Conservation (phyloP, 2,888 invertebrate genomes). For the Nomada ruficornis region DNA sequence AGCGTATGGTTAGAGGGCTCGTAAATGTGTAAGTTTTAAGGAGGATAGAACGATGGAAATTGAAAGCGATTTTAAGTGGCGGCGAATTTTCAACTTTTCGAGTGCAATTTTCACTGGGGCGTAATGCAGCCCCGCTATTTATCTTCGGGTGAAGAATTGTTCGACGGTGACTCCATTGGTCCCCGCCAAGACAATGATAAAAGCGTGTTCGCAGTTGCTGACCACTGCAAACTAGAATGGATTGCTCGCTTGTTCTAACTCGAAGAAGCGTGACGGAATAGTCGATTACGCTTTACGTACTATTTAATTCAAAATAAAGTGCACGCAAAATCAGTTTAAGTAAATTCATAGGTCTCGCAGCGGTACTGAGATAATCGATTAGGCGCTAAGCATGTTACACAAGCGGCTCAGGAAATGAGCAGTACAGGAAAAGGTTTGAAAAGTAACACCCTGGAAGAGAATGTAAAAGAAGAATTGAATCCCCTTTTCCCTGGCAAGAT, state of each 20-base stretch:
- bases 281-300: background rate
- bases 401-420: slow-evolving; percentile 29
- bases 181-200: slow-evolving; percentile 5
- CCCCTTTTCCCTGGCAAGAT: slow-evolving; percentile 48
- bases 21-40: background rate
- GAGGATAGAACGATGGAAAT: too few species aligned
- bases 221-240: slow-evolving; percentile 9
- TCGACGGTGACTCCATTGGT: background rate
- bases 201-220: background rate
- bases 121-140: slow-evolving; percentile 17
- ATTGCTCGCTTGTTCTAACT: background rate
- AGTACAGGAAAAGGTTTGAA: slow-evolving; percentile 12
- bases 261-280: background rate
- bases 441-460: slow-evolving; percentile 38
- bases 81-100: slow-evolving; percentile 22
- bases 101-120: slow-evolving; percentile 11
- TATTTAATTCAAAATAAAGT: background rate
- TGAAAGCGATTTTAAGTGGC: background rate
- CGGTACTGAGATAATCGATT: slow-evolving; percentile 3
- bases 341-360: slow-evolving; percentile 6
- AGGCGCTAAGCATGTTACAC: slow-evolving; percentile 12
- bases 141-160: slow-evolving; percentile 5
- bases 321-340: background rate
- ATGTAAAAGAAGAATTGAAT: slow-evolving; percentile 59
- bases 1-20: background rate